Percentiles rank a stretch among this genome's conserved stretches.
Conservation (phyloP, 92 coral and sea anemone species). For the Heliopora coerulea region DNA sequence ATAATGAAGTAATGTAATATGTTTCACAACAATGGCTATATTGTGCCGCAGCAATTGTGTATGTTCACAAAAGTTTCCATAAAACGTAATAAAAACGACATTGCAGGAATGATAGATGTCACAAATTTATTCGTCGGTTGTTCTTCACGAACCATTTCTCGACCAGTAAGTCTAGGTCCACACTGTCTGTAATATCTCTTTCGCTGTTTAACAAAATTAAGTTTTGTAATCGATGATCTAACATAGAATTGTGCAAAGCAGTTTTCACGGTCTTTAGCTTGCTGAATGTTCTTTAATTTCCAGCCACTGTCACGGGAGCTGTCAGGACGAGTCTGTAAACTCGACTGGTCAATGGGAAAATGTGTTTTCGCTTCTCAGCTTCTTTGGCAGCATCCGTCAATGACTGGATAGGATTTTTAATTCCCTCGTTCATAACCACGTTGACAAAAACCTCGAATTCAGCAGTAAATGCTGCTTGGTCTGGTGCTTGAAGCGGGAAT, state of each 20-base stretch:
- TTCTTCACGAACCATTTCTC: conserved; percentile 6
- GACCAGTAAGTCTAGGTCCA: background rate
- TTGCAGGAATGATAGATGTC: background rate
- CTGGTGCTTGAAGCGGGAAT: conserved; percentile 23
- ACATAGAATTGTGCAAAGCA: conserved; percentile 30
- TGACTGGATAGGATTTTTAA: conserved; percentile 1
- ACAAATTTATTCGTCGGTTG: conserved; percentile 23
- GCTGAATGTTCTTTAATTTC: conserved; percentile 19
- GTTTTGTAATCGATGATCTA: conserved; percentile 2
- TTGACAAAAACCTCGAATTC: conserved; percentile 32
- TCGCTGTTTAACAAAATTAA: background rate
- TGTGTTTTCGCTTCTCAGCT: conserved; percentile 27
- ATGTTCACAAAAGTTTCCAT: too few relatives aligned
- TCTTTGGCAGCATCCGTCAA: conserved; percentile 21
- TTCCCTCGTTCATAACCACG: conserved; percentile 20
- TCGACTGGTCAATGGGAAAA: conserved; percentile 27
- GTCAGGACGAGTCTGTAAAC: conserved; percentile 20
- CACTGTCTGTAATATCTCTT: background rate
- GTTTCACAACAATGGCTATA: too few relatives aligned
- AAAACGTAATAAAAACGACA: background rate
- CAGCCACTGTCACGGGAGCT: conserved; percentile 23
- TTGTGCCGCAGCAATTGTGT: background rate
- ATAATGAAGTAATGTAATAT: too few relatives aligned
- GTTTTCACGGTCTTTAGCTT: conserved; percentile 28
- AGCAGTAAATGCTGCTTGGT: conserved; percentile 31